A percentile compares a stretch with the other conserved stretches of the same genome.
These are phyloP conservation scores for Trematomus loennbergii DNA, from an alignment of 2,113 vertebrate genomes.

Conservation along the genomic window DNA sequence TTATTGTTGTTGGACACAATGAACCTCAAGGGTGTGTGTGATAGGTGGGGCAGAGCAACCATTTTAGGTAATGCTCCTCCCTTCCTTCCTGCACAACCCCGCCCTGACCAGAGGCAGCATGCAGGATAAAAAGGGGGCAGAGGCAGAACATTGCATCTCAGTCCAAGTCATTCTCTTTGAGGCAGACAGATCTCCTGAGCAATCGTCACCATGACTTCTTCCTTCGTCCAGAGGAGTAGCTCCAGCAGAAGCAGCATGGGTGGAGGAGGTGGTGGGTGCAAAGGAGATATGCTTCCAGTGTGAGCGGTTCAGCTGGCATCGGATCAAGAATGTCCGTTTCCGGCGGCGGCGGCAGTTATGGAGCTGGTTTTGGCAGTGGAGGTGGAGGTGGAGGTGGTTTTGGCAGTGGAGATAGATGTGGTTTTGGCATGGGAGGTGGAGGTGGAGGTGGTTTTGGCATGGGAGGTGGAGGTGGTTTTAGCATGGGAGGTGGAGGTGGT, in stretches of 20 bases:
- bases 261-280: neutral
- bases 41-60: constrained; percentile 18
- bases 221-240: neutral
- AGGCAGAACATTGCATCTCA: constrained; percentile 49
- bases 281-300: constrained; percentile 47
- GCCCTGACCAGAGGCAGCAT: constrained; percentile 37
- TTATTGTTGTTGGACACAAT: neutral
- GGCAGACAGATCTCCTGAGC: constrained; percentile 53
- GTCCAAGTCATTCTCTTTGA: constrained; percentile 54
- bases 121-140: constrained; percentile 72
- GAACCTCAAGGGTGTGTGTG: constrained; percentile 6
- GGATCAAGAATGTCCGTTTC: constrained; percentile 64
- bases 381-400: neutral
- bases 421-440: no score
- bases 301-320: constrained; percentile 66
- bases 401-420: no score
- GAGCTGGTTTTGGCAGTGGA: constrained; percentile 20
- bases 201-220: constrained; percentile 23
- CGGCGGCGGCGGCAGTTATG: neutral
- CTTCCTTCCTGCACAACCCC: constrained; percentile 21
- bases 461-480: neutral
- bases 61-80: constrained; percentile 49
- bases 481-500: neutral
- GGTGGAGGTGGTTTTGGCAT: no score
- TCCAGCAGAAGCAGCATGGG: neutral